These are phyloP conservation scores for Apocrypta bakeri DNA, from an alignment of 1,140 invertebrate genomes.

Conservation along the genomic window DNA sequence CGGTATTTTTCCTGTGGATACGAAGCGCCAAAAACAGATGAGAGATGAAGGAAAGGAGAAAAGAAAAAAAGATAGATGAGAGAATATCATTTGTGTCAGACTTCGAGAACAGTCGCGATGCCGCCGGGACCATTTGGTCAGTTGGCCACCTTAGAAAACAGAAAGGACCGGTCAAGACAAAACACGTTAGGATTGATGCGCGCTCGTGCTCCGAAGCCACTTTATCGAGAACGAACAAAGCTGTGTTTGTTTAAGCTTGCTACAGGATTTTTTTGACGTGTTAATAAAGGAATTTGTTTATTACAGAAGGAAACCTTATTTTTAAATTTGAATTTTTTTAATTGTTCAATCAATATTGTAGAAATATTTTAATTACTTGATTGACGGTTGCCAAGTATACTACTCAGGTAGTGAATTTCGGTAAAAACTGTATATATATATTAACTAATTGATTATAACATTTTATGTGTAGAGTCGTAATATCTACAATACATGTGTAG, in stretches of 20 bases:
- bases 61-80: slow-evolving; percentile 12
- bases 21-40: not conserved
- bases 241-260: not conserved
- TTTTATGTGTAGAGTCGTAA: too few species aligned
- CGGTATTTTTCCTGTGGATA: not conserved
- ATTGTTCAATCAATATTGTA: too few species aligned
- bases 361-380: too few species aligned
- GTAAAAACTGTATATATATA: too few species aligned
- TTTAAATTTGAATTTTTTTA: too few species aligned
- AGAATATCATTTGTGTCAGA: slow-evolving; percentile 61
- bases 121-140: not conserved
- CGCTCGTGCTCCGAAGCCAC: too few species aligned
- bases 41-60: slow-evolving; percentile 2
- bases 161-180: not conserved
- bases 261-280: not conserved
- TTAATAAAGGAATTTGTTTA: not conserved
- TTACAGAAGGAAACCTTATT: not conserved
- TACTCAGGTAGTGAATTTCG: too few species aligned
- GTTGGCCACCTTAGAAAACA: not conserved
- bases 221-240: slow-evolving; percentile 35
- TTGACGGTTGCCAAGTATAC: too few species aligned
- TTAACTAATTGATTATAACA: too few species aligned
- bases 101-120: slow-evolving; percentile 3
- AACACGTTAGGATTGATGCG: not conserved
- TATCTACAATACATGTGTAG: too few species aligned